Conservation (phyloP, 2,888 invertebrate genomes). For the Acronicta leporina region DNA sequence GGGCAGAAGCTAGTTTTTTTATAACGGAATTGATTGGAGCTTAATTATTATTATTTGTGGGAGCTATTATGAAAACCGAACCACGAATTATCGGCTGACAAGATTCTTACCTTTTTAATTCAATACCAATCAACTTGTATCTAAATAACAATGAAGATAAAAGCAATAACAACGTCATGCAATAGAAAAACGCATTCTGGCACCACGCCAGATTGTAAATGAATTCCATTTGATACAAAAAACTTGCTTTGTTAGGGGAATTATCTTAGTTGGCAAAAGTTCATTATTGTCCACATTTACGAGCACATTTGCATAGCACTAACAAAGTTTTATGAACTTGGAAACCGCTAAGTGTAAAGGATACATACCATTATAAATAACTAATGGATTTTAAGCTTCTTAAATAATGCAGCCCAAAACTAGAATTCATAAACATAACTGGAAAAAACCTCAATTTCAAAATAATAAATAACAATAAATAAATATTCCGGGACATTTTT, state of each 20-base stretch:
- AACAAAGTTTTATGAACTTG: constrained; percentile 1
- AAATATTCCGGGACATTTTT: too few relatives aligned
- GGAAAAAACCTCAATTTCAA: not conserved
- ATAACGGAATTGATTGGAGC: too few relatives aligned
- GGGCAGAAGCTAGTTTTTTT: too few relatives aligned
- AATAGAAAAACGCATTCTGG: constrained; percentile 46
- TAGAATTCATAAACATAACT: not conserved
- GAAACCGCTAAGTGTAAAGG: not conserved
- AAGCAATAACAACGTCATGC: constrained; percentile 9
- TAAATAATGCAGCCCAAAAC: not conserved
- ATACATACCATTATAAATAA: not conserved
- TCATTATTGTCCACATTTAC: constrained; percentile 29
- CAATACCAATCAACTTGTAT: constrained; percentile 1
- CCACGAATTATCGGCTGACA: too few relatives aligned
- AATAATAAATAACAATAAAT: too few relatives aligned
- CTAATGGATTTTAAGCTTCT: not conserved
- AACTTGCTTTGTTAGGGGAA: constrained; percentile 23
- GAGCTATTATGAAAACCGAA: too few relatives aligned
- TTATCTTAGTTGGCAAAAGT: constrained; percentile 37
- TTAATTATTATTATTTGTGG: too few relatives aligned
- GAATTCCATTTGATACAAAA: constrained; percentile 39
- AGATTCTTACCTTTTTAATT: constrained; percentile 14
- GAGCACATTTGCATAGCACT: constrained; percentile 22
- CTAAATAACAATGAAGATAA: not conserved
- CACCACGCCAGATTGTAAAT: constrained; percentile 40